phyloP scores from a whole-genome alignment of 2,888 invertebrate genomes.

The Lepidocyrtoides sp. region DNA sequence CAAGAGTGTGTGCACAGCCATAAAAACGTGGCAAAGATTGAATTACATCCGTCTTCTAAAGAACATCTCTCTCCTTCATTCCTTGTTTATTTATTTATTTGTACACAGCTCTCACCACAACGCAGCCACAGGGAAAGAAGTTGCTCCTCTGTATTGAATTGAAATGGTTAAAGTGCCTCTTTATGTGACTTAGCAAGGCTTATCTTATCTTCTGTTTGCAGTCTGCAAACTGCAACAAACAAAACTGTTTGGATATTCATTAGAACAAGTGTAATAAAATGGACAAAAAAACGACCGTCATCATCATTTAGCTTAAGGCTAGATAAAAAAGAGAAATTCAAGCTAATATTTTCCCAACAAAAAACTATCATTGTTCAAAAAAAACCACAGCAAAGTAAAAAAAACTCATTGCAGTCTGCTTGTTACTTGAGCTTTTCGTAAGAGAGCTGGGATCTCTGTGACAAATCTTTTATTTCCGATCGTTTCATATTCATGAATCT shows the following conservation, averaged over 20 bases:
- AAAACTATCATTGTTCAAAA: background rate
- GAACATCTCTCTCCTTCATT: background rate
- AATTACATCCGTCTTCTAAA: slow-evolving; percentile 44
- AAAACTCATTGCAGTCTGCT: background rate
- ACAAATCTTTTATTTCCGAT: slow-evolving; percentile 16
- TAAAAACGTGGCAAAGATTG: slow-evolving; percentile 66
- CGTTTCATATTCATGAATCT: slow-evolving; percentile 13
- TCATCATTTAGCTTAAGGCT: too few relatives aligned
- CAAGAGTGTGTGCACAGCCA: slow-evolving; percentile 23
- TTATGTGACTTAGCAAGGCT: slow-evolving; percentile 2
- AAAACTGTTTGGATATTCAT: background rate
- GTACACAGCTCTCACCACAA: background rate
- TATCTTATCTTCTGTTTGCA: slow-evolving; percentile 68
- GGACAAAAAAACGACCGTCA: background rate
- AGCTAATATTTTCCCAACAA: background rate
- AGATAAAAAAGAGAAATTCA: background rate
- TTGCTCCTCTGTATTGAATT: background rate
- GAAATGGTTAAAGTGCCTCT: slow-evolving; percentile 4
- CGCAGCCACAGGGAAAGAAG: slow-evolving; percentile 17
- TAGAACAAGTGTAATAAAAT: background rate
- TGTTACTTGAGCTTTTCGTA: slow-evolving; percentile 19
- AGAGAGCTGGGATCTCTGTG: background rate
- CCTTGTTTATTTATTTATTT: background rate
- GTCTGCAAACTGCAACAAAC: background rate
- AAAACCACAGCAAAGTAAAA: slow-evolving; percentile 6